Base-by-base conservation (phyloP, 2,888 invertebrate species). In the Proisotoma minuta region DNA sequence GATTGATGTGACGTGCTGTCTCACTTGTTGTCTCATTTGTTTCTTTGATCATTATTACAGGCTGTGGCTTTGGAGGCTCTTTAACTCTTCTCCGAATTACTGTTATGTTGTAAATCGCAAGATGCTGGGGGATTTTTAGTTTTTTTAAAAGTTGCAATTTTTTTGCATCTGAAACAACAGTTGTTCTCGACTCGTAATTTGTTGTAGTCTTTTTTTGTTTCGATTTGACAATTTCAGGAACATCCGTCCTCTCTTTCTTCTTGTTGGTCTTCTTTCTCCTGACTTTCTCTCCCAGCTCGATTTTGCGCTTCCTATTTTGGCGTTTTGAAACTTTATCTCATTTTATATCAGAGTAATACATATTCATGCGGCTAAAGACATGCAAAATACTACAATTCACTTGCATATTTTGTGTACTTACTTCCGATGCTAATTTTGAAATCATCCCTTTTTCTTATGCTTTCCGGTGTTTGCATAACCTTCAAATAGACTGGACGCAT, bases 381-480 rank as follows among this genome's bases (percentile, higher is more conserved):
- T n/a, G n/a, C n/a, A n/a, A n/a, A n/a, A n/a, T n/a, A n/a, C n/a
- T n/a, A n/a, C n/a, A n/a, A n/a, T n/a, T n/a, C n/a, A n/a, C 8
- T 34, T 47, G 47, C 5, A 47, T 10, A 15, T 47, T 10, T 47
- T 18, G 15, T n/a, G 23, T 3, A 56, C 56, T 56, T 56, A 56
- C 56, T 56, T 27, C 56, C 56, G 24, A 56, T 43, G 23, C 39
- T 56, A n/a, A 56, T 23, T n/a, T 15, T 40, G 5, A 56, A 26
- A 26, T 56, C 18, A 20, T 56, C 49, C 20, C 49, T 20, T 18
- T 43, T 43, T 43, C 43, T 43, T 15, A n/a, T 43, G 15, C 20
- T 43, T 4, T 43, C 18, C 43, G 5, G 18, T 18, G 15, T n/a
- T 34, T 34, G 34, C 10, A 43, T 20, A 18, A 43, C 4, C 20